A percentile compares a stretch with the other conserved stretches of the same genome.
phyloP scores from a whole-genome alignment of 2,113 vertebrate genomes.

The Onychostruthus taczanowskii region DNA sequence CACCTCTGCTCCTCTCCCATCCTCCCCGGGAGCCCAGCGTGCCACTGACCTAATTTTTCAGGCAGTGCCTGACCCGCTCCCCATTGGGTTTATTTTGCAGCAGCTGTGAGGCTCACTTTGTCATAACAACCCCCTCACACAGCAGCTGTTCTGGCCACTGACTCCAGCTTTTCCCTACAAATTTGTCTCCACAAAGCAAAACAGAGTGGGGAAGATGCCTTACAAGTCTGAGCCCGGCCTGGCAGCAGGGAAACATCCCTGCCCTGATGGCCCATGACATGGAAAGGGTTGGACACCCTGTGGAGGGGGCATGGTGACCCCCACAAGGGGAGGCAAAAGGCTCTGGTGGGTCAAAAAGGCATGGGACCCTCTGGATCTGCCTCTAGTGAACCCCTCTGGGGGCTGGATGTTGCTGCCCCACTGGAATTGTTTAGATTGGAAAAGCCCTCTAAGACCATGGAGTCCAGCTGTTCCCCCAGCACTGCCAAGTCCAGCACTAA shows the following conservation, averaged over 20 bases:
- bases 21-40: accelerated
- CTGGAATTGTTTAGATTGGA: background rate
- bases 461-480: background rate
- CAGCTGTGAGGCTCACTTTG: accelerated
- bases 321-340: background rate
- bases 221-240: background rate
- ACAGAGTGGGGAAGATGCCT: accelerated
- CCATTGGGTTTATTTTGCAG: background rate
- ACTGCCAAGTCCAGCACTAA: background rate
- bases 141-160: background rate
- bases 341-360: background rate
- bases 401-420: accelerated
- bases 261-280: accelerated
- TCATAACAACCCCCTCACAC: background rate
- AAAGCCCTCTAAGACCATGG: background rate
- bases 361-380: no score
- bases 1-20: background rate
- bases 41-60: background rate
- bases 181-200: background rate
- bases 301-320: accelerated
- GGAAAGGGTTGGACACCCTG: accelerated
- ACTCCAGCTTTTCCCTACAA: background rate
- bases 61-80: accelerated
- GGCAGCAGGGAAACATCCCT: background rate
- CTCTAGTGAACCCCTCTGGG: accelerated